These are phyloP conservation scores for Ommatoiulus sabulosus DNA, from an alignment of 2,888 invertebrate genomes.

Conservation along the genomic window DNA sequence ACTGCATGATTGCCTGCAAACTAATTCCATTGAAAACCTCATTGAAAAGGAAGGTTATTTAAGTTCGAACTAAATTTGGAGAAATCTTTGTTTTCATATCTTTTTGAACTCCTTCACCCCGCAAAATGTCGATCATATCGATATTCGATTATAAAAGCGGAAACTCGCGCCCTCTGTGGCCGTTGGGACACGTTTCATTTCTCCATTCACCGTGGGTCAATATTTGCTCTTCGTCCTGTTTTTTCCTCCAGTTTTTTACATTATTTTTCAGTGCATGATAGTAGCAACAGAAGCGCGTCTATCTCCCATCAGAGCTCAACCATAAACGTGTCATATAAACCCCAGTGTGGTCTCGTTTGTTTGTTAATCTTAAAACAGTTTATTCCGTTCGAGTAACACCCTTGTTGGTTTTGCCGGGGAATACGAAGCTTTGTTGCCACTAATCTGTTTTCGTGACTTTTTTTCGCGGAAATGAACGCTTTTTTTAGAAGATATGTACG, in stretches of 20 bases:
- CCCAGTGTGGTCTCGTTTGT: slow-evolving; percentile 6
- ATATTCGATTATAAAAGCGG: background rate
- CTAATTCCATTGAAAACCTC: too few relatives aligned
- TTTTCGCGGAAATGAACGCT: slow-evolving; percentile 4
- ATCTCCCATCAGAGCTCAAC: slow-evolving; percentile 19
- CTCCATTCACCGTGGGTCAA: background rate
- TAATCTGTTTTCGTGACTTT: slow-evolving; percentile 19
- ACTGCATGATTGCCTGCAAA: too few relatives aligned
- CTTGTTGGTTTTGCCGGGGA: slow-evolving; percentile 19
- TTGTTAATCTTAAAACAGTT: slow-evolving; percentile 19
- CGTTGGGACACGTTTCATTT: background rate
- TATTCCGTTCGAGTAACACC: slow-evolving; percentile 19
- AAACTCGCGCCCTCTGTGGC: background rate
- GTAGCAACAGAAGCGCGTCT: background rate
- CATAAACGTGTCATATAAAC: slow-evolving; percentile 6
- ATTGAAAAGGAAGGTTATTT: too few relatives aligned
- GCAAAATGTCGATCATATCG: background rate
- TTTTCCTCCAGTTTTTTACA: background rate
- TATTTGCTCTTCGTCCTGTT: background rate
- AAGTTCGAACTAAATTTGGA: too few relatives aligned
- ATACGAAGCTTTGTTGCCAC: slow-evolving; percentile 10
- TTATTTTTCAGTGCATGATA: background rate
- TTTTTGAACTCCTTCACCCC: background rate
- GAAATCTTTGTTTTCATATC: too few relatives aligned
- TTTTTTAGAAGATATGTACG: background rate